Percentiles rank a stretch among this genome's conserved stretches.
phyloP scores from a whole-genome alignment of 1,140 invertebrate genomes.

The Eupristina koningsbergeri region DNA sequence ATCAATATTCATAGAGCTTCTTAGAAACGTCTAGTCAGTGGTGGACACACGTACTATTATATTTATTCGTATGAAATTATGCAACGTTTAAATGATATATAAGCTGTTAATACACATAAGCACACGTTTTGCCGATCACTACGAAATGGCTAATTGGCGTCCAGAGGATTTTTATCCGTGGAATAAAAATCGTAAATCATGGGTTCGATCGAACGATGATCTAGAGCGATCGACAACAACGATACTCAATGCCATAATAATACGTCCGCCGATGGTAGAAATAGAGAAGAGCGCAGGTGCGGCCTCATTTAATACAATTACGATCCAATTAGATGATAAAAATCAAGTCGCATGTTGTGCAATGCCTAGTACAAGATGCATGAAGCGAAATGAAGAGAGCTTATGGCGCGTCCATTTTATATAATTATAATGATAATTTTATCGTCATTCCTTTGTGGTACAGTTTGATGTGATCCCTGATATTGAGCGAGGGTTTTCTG shows the following conservation, averaged over 20 bases:
- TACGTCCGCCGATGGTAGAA: neutral
- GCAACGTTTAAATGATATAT: neutral
- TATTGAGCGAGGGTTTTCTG: neutral
- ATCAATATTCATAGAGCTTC: slow-evolving; percentile 2
- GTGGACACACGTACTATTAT: neutral
- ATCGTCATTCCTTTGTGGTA: neutral
- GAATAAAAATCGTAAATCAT: neutral
- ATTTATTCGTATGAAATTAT: neutral
- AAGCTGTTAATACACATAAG: neutral
- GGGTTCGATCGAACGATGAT: neutral
- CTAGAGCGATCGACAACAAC: too few species aligned
- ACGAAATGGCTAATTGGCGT: neutral
- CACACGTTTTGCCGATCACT: neutral
- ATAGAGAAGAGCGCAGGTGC: neutral
- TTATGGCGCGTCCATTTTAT: neutral
- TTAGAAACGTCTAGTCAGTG: neutral
- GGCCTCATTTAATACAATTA: slow-evolving; percentile 6
- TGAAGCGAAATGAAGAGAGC: too few species aligned
- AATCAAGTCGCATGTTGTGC: neutral
- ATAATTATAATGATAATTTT: neutral
- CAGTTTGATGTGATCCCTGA: neutral
- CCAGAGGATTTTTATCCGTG: neutral
- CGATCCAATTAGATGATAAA: neutral
- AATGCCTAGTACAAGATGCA: neutral
- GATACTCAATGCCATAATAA: neutral